Base-by-base conservation (phyloP, 2,888 invertebrate species). In the Tillus elongatus region DNA sequence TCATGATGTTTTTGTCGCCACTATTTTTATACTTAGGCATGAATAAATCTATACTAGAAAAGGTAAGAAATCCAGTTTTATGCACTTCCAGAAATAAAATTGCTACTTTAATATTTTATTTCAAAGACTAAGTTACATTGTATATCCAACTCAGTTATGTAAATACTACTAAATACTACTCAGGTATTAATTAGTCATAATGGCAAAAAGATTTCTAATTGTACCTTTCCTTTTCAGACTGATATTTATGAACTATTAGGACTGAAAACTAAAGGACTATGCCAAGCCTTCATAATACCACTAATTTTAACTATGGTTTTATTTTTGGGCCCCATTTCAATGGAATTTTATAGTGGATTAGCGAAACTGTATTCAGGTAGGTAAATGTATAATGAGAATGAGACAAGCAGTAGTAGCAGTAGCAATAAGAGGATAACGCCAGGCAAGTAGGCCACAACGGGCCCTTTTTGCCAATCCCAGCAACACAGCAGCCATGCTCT, bases 1-100 rank as follows among this genome's bases (percentile, higher is more conserved):
- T 84, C 44, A 85, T 90, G 69, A 82, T 86, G 71, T 61, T 88
- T 35, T 58, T 91, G 36, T 82, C 89, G 9, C 88, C 90, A 33
- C 66, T 81, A 41, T 79, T 87, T 56, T 73, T 88, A 33, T 82
- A 83, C 58, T 72, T 75, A 50, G 84, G 85, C 53, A 71, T 85
- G 19, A 72, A 76, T 39, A 73, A 75, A 48, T 71, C 74, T 39
- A 65, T 75, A 36, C 62, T 82, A 45, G 67, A 71, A 43, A 73
- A 74, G 62, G 75, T 75, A 63, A 51, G 42, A 44, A 8, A 8
- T 19, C 6, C 24, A 19, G 24, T 19, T 19, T 19, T 19, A 19
- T n/a, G 24, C 24, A 19, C n/a, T 19, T 19, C 6, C n/a, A 19
- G 24, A 19, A 19, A 19, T 19, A 8, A 19, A 19, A 8, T 19